A percentile compares a stretch with the other conserved stretches of the same genome.
Evolutionary conservation across 2,888 invertebrate genomes (phyloP).

Genomic region (Bombylius discolor): DNA sequence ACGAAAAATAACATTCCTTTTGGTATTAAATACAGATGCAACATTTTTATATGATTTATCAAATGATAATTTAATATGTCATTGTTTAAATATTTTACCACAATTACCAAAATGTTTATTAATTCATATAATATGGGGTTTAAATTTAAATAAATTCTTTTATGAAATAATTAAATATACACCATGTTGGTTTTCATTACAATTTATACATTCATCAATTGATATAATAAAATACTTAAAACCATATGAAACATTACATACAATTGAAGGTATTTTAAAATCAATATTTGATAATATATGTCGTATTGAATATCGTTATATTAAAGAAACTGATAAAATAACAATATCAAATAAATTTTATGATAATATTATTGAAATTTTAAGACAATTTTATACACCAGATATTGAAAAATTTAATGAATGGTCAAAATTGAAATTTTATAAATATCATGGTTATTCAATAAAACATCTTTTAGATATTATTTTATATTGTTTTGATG

Average conservation of each 20-base stretch:
- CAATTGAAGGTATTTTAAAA: conserved; percentile 20
- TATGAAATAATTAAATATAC: conserved; percentile 23
- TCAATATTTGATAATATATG: conserved; percentile 22
- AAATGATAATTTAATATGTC: conserved; percentile 19
- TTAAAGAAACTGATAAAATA: conserved; percentile 22
- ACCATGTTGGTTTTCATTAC: conserved; percentile 26
- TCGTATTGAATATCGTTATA: conserved; percentile 19
- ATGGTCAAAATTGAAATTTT: conserved; percentile 20
- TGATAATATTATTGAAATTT: conserved; percentile 22
- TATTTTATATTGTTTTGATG: conserved; percentile 21
- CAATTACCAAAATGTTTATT: conserved; percentile 24
- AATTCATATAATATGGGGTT: conserved; percentile 21
- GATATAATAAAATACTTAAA: conserved; percentile 23
- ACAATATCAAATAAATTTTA: conserved; percentile 22
- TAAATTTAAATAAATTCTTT: conserved; percentile 23
- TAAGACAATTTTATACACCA: conserved; percentile 26
- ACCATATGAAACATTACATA: conserved; percentile 22
- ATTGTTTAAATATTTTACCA: conserved; percentile 23
- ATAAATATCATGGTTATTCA: conserved; percentile 23
- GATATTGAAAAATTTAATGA: conserved; percentile 22
- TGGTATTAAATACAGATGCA: conserved; percentile 25
- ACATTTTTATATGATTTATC: conserved; percentile 23
- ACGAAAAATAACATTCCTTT: conserved; percentile 25
- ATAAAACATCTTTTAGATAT: conserved; percentile 23
- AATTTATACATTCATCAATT: conserved; percentile 22